Percentiles rank a stretch among this genome's conserved stretches.
Conservation (phyloP, 2,888 invertebrate genomes). For the Microctonus aethiopoides region DNA sequence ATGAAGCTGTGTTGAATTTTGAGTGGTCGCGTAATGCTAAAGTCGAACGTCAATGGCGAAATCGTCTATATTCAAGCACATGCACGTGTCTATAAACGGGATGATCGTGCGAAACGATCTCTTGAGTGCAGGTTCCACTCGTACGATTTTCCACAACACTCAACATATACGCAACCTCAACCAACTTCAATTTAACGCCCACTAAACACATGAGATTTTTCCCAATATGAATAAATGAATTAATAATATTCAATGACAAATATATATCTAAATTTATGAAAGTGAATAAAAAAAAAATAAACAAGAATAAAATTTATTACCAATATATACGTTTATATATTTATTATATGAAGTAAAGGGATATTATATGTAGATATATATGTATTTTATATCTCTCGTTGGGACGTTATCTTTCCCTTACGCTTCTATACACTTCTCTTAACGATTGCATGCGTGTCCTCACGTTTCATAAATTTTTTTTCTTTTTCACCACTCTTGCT, state of each 20-base stretch:
- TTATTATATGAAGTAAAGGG: neutral
- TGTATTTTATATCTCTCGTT: slow-evolving; percentile 2
- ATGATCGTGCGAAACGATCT: slow-evolving; percentile 17
- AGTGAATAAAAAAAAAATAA: too few species aligned
- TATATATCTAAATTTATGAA: too few species aligned
- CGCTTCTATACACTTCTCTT: slow-evolving; percentile 14
- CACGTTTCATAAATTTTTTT: slow-evolving; percentile 19
- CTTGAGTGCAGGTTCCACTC: slow-evolving; percentile 16
- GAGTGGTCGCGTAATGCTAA: slow-evolving; percentile 6
- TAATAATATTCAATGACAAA: neutral
- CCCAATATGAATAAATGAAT: neutral
- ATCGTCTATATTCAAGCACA: neutral
- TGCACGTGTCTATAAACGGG: slow-evolving; percentile 21
- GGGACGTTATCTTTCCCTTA: slow-evolving; percentile 18
- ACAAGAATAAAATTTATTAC: neutral
- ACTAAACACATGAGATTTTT: slow-evolving; percentile 1
- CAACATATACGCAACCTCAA: neutral
- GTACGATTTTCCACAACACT: neutral
- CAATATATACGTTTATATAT: neutral
- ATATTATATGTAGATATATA: neutral
- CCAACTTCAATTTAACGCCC: neutral
- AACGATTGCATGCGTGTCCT: slow-evolving; percentile 1
- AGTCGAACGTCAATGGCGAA: slow-evolving; percentile 21
- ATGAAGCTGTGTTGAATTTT: neutral
- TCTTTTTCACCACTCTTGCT: too few species aligned